Evolutionary conservation across 2,888 invertebrate genomes (phyloP), one percentile per base, ranked within the genome.

Genomic region (Ceriagrion tenellum): DNA sequence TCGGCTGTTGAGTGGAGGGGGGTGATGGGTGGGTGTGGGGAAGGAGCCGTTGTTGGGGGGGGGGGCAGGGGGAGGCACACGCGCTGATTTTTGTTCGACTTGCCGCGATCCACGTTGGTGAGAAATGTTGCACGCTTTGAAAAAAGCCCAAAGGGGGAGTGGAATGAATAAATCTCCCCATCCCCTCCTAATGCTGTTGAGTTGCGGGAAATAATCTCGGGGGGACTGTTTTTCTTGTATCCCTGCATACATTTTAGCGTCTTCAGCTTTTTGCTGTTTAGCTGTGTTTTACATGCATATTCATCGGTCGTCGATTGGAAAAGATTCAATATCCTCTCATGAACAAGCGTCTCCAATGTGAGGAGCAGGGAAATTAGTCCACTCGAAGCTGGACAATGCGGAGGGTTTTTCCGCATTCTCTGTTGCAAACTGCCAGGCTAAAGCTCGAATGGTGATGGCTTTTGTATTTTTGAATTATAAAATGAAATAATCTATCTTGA

Each of bases 31-130:
- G 30, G 55, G 0, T 59, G 90, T 0, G 30, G n/a, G 35, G 18
- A 26, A 59, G n/a, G 47, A n/a, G 89, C 55, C 10, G 35, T 40
- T n/a, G 56, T 56, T 16, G 89, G 23, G 55, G 55, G 26, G n/a
- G n/a, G 12, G 26, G 8, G 12, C 8, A 6, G 55, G 55, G 40
- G n/a, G 89, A 26, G 89, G 55, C 89, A 89, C 89, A n/a, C 81
- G 81, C 81, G 81, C 81, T 81, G 16, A 81, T 81, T 81, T 81
- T 81, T 13, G 81, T 81, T 30, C 30, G n/a, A 81, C 81, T 81
- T 13, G 81, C 35, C 8, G 81, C n/a, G 81, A 81, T 81, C 35
- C 59, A 8, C 81, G 81, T n/a, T 81, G 81, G 81, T 35, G 81
- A 81, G 81, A 81, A 81, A 81, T 81, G 35, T 35, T 69, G n/a